Evolutionary conservation across 2,113 vertebrate genomes (phyloP).

Genomic region (Hucho hucho): DNA sequence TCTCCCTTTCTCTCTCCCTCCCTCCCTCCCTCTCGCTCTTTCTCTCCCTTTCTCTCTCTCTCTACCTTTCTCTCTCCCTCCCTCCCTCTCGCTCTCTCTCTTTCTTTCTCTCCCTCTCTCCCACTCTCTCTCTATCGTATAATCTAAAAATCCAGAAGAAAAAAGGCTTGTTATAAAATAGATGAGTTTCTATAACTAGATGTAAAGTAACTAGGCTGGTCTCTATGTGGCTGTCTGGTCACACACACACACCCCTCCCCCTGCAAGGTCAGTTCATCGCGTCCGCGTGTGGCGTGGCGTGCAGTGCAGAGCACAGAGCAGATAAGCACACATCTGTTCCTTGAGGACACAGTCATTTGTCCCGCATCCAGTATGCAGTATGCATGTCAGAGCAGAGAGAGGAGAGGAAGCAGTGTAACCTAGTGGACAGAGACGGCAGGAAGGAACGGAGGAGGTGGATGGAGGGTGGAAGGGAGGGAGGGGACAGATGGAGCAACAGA

Average conservation of each 20-base stretch:
- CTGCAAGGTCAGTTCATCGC: slow-evolving; percentile 59
- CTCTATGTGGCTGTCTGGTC: slow-evolving; percentile 4
- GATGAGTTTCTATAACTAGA: slow-evolving; percentile 5
- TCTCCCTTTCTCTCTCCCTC: too few relatives aligned
- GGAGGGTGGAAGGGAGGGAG: neutral
- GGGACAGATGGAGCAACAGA: too few relatives aligned
- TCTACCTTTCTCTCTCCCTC: slow-evolving; percentile 37
- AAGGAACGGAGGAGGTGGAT: slow-evolving; percentile 19
- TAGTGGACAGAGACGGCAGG: slow-evolving; percentile 67
- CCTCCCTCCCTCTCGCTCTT: too few relatives aligned
- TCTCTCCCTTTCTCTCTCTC: neutral
- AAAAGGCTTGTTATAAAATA: neutral
- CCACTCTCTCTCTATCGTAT: slow-evolving; percentile 12
- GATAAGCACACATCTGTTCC: too few relatives aligned
- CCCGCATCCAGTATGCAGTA: slow-evolving; percentile 54
- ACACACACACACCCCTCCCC: slow-evolving; percentile 30
- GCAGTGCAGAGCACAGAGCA: slow-evolving; percentile 52
- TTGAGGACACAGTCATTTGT: slow-evolving; percentile 56
- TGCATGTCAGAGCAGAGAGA: slow-evolving; percentile 14
- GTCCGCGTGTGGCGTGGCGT: slow-evolving; percentile 40
- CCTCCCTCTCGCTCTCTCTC: slow-evolving; percentile 3
- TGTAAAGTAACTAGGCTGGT: slow-evolving; percentile 8
- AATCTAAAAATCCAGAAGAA: neutral
- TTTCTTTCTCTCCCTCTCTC: slow-evolving; percentile 6
- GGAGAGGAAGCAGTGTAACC: slow-evolving; percentile 71